A percentile compares a stretch with the other conserved stretches of the same genome.
phyloP scores from a whole-genome alignment of 2,797 vertebrate genomes.

The Pempheris klunzingeri region DNA sequence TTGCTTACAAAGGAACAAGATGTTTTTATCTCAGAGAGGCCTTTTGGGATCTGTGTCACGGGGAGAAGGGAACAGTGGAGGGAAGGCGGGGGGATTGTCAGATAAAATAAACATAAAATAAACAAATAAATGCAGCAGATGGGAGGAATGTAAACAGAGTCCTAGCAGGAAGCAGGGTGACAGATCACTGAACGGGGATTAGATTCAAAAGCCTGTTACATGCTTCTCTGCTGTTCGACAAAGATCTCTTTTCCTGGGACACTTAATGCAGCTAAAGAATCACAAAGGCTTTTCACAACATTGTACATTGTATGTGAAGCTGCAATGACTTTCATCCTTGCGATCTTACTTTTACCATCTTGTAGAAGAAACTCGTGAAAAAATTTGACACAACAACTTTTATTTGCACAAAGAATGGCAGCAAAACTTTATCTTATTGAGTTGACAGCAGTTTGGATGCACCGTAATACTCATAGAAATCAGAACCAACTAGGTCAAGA shows the following conservation, averaged over 20 bases:
- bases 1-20: slow-evolving; percentile 12
- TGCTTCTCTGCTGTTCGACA: slow-evolving; percentile 8
- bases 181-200: slow-evolving; percentile 43
- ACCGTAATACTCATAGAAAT: not conserved
- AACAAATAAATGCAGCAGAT: slow-evolving; percentile 74
- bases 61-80: slow-evolving; percentile 31
- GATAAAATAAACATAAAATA: slow-evolving; percentile 74
- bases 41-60: slow-evolving; percentile 41
- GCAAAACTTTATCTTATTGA: not conserved
- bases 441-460: not conserved
- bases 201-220: slow-evolving; percentile 12
- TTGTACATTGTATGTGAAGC: not conserved
- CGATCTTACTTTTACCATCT: not conserved
- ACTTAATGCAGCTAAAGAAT: not conserved
- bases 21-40: slow-evolving; percentile 20
- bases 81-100: slow-evolving; percentile 28
- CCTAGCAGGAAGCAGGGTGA: slow-evolving; percentile 57
- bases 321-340: not conserved
- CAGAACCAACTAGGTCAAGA: not conserved
- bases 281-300: not conserved
- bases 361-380: not conserved
- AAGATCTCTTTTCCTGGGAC: not conserved
- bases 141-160: slow-evolving; percentile 76
- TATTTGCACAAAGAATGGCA: not conserved
- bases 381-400: not conserved